Percentiles rank a stretch among this genome's conserved stretches.
These are phyloP conservation scores for Unio delphinus DNA, from an alignment of 2,888 invertebrate genomes.

Conservation along the genomic window DNA sequence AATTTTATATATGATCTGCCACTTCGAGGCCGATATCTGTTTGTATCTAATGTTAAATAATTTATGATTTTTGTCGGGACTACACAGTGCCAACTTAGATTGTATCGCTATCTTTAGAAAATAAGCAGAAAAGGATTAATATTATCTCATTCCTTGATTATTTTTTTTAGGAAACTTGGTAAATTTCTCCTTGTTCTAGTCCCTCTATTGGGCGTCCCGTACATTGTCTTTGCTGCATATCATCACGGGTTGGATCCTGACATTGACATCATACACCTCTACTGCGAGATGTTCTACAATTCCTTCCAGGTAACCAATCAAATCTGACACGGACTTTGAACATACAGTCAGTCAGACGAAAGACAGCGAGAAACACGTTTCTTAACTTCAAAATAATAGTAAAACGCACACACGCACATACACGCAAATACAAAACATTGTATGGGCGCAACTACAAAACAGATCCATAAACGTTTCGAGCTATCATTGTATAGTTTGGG, in stretches of 20 bases:
- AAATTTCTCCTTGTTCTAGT: slow-evolving; percentile 81
- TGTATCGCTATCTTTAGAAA: background rate
- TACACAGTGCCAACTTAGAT: background rate
- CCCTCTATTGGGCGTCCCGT: slow-evolving; percentile 81
- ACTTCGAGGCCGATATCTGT: too few relatives aligned
- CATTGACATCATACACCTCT: slow-evolving; percentile 75
- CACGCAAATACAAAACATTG: too few relatives aligned
- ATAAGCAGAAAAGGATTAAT: background rate
- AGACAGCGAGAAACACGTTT: too few relatives aligned
- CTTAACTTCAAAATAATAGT: too few relatives aligned
- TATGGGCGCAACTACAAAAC: too few relatives aligned
- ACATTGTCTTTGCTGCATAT: slow-evolving; percentile 72
- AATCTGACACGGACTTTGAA: background rate
- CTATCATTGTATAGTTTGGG: too few relatives aligned
- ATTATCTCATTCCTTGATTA: background rate
- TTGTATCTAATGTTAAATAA: too few relatives aligned
- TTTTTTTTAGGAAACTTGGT: slow-evolving; percentile 77
- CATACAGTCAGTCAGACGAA: too few relatives aligned
- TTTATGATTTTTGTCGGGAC: background rate
- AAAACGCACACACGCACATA: too few relatives aligned
- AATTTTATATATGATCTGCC: too few relatives aligned
- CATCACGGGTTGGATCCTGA: slow-evolving; percentile 72
- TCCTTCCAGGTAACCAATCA: slow-evolving; percentile 78
- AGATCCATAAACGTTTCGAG: too few relatives aligned
- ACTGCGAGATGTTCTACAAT: slow-evolving; percentile 80